Base-by-base conservation (phyloP, 2,797 vertebrate species). In the Numenius phaeopus region DNA sequence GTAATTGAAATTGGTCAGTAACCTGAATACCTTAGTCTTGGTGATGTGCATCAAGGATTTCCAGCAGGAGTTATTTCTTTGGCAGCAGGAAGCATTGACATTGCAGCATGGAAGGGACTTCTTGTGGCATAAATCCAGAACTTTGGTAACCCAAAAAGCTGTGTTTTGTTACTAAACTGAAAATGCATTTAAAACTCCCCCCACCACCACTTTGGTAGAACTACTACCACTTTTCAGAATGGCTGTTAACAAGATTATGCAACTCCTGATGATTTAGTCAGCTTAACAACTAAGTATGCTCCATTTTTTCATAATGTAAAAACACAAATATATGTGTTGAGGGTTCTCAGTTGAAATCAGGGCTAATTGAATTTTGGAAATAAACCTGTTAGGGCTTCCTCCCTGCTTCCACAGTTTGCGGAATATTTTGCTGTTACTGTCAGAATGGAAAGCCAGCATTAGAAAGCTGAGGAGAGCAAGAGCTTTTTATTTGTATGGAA, bases 331-430 rank as follows among this genome's bases (percentile, higher is more conserved):
- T 9, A 54, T 40, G 27, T 69, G 14, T 92, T 90, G 39, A 10
- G 10, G 40, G 26, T 69, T 95, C 46, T 94, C 23, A 27, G 23
- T 24, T 58, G 58, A 81, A 94, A 97, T 30, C 26, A 47, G 17
- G 11, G 8, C 34, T 95, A 93, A 95, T 44, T 79, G 66, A 80
- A 79, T 91, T 86, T 86, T 89, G 54, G 40, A 94, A 93, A 86
- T 86, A 91, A 94, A 77, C 21, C 23, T 66, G 18, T 79, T 81
- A 62, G 2, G 23, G 37, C n/a, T 89, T 87, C 32, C 23, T 69
- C 42, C 20, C 7, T 12, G 44, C 57, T 78, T 86, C 21, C 6
- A 65, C 32, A 23, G 14, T 90, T 69, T 65, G 11, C 70, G 81
- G 32, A 47, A 44, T 86, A 90, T 92, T 87, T 37, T 72, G 26